Conservation (phyloP, 2,797 vertebrate genomes). For the Peromyscus eremicus region DNA sequence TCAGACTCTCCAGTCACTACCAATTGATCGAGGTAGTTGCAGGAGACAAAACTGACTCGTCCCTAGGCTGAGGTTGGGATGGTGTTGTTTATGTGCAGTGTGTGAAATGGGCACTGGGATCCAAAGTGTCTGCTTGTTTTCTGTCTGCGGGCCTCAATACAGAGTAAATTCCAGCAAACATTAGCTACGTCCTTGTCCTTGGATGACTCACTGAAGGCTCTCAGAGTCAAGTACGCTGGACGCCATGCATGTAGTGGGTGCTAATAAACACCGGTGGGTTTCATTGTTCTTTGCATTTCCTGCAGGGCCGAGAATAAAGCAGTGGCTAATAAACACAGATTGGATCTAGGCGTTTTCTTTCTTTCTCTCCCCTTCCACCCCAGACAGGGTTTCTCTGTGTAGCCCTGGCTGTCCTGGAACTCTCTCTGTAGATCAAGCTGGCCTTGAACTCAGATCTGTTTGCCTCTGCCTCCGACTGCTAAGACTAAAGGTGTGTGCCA, state of each 20-base stretch:
- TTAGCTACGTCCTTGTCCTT: slow-evolving; percentile 43
- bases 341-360: neutral
- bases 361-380: no score
- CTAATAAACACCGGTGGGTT: slow-evolving; percentile 70
- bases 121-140: slow-evolving; percentile 16
- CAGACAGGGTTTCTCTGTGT: neutral
- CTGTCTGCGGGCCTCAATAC: neutral
- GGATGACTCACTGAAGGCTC: slow-evolving; percentile 65
- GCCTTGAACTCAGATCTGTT: neutral
- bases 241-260: slow-evolving; percentile 35
- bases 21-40: neutral
- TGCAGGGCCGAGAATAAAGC: slow-evolving; percentile 61
- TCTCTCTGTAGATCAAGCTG: neutral
- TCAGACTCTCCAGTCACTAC: neutral
- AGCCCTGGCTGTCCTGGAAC: neutral
- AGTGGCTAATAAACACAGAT: slow-evolving; percentile 31
- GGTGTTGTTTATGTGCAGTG: neutral
- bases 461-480: neutral
- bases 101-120: neutral
- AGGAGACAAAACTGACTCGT: neutral
- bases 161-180: slow-evolving; percentile 61
- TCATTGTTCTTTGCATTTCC: slow-evolving; percentile 63
- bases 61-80: neutral
- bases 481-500: neutral
- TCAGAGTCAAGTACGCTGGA: slow-evolving; percentile 24